Base-by-base conservation (phyloP, 1,140 invertebrate genomes). In the Listronotus oregonensis region DNA sequence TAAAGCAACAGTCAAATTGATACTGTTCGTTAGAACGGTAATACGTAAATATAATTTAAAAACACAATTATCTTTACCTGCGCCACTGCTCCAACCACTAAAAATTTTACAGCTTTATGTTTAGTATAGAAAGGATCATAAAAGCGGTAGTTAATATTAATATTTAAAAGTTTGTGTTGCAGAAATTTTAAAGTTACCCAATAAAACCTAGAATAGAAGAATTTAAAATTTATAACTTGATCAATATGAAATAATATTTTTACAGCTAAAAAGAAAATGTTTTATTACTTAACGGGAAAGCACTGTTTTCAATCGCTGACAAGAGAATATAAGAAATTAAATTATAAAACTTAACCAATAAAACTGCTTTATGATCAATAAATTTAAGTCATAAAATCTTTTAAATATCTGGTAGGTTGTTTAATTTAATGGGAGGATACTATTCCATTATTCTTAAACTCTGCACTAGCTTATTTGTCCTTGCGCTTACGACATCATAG, bases 141-240 rank as follows among this genome's bases (percentile, higher is more conserved):
- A 59, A 59, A 59, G 11, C 17, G 56, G 14, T 32, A 42, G 56
- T 59, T 59, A 59, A 59, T 47, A 59, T 59, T 59, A 59, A 59
- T 46, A 59, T 59, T 59, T 59, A 59, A 18, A 37, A 59, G 56
- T 59, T 59, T 59, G 40, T 27, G 40, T 59, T 59, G 56, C 56
- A 46, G 42, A 59, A 59, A 52, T 52, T 52, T 52, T 39, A 39
- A 52, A 52, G 12, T 52, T 52, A 27, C 18, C 50, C 50, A 52
- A 52, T 52, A 52, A 52, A 52, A 52, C 14, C 44, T 47, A 10
- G 21, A 47, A 21, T 14, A 21, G 27, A 52, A 31, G 27, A 52
- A 34, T 52, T 52, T 52, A 31, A 14, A 34, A 52, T 52, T 52
- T 52, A 52, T 52, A 14, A 31, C 34, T 37, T 37, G 34, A 37